phyloP scores from a whole-genome alignment of 2,888 invertebrate genomes.

The Idaea aversata region DNA sequence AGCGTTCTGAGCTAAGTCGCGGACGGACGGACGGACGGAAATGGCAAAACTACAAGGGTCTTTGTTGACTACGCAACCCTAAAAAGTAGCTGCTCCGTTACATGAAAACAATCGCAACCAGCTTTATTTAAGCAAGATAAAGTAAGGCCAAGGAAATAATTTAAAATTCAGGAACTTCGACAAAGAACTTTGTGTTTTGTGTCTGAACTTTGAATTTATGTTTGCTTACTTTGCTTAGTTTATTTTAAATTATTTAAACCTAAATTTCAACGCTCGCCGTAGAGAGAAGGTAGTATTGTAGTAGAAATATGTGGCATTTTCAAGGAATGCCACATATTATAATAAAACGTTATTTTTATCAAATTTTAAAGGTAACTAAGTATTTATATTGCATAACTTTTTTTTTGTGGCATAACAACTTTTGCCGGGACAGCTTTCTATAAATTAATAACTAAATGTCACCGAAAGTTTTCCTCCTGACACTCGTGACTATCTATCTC shows the following conservation, averaged over 20 bases:
- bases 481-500: constrained; percentile 6
- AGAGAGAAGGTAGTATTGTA: no score
- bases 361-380: no score
- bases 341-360: no score
- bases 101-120: constrained; percentile 17
- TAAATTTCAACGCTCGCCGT: background rate
- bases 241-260: constrained; percentile 7
- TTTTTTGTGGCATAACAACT: background rate
- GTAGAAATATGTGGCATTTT: no score
- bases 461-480: constrained; percentile 11
- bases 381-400: no score
- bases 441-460: constrained; percentile 12
- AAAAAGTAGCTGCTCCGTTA: background rate
- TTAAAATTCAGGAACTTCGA: constrained; percentile 23
- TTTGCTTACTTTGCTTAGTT: constrained; percentile 16
- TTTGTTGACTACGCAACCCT: background rate
- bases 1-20: no score
- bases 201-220: constrained; percentile 23
- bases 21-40: no score
- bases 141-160: constrained; percentile 21
- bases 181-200: constrained; percentile 20
- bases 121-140: constrained; percentile 23
- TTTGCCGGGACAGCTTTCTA: background rate
- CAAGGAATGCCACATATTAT: no score
- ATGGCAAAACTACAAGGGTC: no score